These are phyloP conservation scores for Barnardius zonarius DNA, from an alignment of 2,113 vertebrate species.

Conservation along the genomic window DNA sequence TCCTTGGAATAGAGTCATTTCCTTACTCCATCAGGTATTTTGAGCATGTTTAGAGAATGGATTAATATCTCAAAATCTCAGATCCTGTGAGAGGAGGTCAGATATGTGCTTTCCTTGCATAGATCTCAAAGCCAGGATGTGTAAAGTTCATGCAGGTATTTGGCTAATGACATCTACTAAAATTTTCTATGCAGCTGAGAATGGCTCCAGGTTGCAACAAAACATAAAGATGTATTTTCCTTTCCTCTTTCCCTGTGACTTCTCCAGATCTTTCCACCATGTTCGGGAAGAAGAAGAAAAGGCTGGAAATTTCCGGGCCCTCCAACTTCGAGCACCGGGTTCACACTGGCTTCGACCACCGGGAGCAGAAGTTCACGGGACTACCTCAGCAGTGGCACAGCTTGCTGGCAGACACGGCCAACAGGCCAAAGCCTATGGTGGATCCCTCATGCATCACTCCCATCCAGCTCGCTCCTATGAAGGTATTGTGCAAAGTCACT, in stretches of 20 bases:
- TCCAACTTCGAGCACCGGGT: slow-evolving; percentile 99
- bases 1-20: background rate
- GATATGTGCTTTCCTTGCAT: background rate
- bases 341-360: slow-evolving; percentile 95
- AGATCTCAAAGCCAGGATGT: background rate
- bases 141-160: background rate
- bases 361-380: slow-evolving; percentile 96
- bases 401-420: slow-evolving; percentile 93
- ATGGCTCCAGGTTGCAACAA: background rate
- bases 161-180: background rate
- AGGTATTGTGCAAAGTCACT: slow-evolving; percentile 76
- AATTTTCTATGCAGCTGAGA: background rate
- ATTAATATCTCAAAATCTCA: background rate
- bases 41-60: background rate
- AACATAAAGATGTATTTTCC: background rate
- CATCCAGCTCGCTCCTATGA: slow-evolving; percentile 98
- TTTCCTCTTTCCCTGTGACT: background rate
- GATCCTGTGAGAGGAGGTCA: background rate
- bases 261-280: slow-evolving; percentile 88
- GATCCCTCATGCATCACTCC: slow-evolving; percentile 98
- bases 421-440: slow-evolving; percentile 97
- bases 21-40: background rate
- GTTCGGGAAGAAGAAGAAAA: slow-evolving; percentile 99
- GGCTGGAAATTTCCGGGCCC: slow-evolving; percentile 97
- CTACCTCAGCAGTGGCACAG: slow-evolving; percentile 98